phyloP scores from a whole-genome alignment of 2,797 vertebrate genomes.

The Fistularia tabacaria region DNA sequence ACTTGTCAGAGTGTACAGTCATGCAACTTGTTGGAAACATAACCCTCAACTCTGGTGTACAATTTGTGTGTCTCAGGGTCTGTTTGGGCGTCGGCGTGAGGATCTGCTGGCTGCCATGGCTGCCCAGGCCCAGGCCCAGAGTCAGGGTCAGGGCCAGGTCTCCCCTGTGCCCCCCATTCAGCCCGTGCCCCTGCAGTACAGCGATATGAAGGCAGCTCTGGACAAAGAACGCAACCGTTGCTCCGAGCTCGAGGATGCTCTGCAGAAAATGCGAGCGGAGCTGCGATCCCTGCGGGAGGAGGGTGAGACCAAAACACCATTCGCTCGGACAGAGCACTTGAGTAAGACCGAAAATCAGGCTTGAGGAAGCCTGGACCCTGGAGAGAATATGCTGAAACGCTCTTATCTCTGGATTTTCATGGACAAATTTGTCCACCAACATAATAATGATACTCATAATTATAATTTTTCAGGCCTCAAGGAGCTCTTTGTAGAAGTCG shows the following conservation, averaged over 20 bases:
- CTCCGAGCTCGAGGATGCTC: constrained; percentile 91
- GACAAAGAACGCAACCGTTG: constrained; percentile 93
- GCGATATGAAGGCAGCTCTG: constrained; percentile 92
- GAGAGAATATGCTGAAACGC: too few species aligned
- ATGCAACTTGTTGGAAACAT: not conserved
- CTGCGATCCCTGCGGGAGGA: constrained; percentile 92
- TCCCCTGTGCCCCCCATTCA: constrained; percentile 67
- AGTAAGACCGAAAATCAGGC: too few species aligned
- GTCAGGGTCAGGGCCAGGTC: constrained; percentile 57
- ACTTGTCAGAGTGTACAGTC: too few species aligned
- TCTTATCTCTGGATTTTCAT: too few species aligned
- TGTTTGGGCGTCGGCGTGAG: constrained; percentile 96
- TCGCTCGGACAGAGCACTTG: too few species aligned
- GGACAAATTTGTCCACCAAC: too few species aligned
- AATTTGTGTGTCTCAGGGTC: constrained; percentile 81
- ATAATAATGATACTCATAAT: too few species aligned
- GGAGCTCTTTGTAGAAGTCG: too few species aligned
- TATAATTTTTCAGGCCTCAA: too few species aligned
- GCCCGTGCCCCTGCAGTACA: constrained; percentile 95
- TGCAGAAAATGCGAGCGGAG: constrained; percentile 95
- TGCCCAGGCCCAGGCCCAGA: constrained; percentile 63
- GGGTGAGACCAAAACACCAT: constrained; percentile 70
- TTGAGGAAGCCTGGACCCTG: too few species aligned
- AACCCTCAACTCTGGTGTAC: not conserved
- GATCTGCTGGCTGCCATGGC: constrained; percentile 87